These are phyloP conservation scores for Selene dorsalis DNA, from an alignment of 2,797 vertebrate species.

Conservation along the genomic window DNA sequence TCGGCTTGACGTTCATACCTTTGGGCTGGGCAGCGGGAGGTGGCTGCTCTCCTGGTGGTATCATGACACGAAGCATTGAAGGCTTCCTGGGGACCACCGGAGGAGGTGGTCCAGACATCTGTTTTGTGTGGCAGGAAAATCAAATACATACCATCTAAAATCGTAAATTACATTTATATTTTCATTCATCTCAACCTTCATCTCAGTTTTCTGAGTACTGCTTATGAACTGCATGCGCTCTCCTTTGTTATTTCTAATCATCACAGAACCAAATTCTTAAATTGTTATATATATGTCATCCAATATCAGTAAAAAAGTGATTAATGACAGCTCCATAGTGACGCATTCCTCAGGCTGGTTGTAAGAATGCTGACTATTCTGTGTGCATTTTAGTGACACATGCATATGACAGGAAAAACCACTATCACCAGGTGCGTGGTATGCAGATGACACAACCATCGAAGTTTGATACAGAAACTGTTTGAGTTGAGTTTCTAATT, in stretches of 20 bases:
- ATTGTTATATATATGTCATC: not conserved
- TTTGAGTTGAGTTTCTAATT: not conserved
- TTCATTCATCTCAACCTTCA: not conserved
- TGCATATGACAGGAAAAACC: conserved; percentile 71
- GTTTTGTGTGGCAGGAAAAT: conserved; percentile 28
- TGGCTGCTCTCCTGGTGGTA: conserved; percentile 35
- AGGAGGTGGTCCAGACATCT: conserved; percentile 70
- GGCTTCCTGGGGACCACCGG: conserved; percentile 59
- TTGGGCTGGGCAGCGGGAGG: conserved; percentile 21
- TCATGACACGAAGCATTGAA: conserved; percentile 67
- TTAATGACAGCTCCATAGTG: conserved; percentile 3
- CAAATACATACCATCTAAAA: not conserved
- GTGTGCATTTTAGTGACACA: conserved; percentile 10
- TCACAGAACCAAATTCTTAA: not conserved
- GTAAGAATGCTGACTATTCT: conserved; percentile 55
- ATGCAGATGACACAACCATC: conserved; percentile 56
- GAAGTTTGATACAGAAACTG: conserved; percentile 23
- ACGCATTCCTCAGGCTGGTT: conserved; percentile 29
- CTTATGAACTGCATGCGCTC: no score
- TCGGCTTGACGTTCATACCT: conserved; percentile 47
- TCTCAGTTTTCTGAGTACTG: not conserved
- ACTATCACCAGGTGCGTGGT: conserved; percentile 43
- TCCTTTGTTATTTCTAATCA: no score
- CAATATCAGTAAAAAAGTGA: not conserved
- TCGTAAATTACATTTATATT: not conserved